phyloP scores from a whole-genome alignment of 2,113 vertebrate genomes.

The Heterotis niloticus region DNA sequence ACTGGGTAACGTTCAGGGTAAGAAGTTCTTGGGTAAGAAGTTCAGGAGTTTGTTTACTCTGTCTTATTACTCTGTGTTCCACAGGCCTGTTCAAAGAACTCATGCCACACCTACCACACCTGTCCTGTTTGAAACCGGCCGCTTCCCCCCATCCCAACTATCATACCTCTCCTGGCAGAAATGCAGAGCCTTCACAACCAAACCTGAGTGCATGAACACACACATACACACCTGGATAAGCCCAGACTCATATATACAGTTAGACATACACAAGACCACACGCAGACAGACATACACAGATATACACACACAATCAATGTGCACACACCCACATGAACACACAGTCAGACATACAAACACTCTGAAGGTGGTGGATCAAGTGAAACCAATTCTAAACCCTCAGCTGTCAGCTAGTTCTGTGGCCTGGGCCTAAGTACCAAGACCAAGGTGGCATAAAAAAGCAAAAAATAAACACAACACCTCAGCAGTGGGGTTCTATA shows the following conservation, averaged over 20 bases:
- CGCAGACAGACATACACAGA: conserved; percentile 3
- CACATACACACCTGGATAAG: conserved; percentile 21
- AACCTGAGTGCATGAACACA: conserved; percentile 7
- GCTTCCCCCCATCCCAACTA: too few species aligned
- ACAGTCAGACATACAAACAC: neutral
- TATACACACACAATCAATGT: neutral
- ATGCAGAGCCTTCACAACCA: conserved; percentile 1
- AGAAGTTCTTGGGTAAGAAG: too few species aligned
- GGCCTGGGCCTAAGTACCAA: neutral
- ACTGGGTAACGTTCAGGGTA: neutral
- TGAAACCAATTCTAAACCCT: too few species aligned
- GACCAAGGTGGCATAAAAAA: neutral
- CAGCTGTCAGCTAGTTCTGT: neutral
- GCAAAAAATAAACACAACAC: too few species aligned
- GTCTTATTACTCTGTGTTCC: too few species aligned
- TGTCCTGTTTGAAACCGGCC: too few species aligned
- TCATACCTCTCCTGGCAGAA: neutral
- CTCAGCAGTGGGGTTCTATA: neutral
- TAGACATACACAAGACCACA: neutral
- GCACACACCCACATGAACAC: conserved; percentile 9
- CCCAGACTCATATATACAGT: neutral
- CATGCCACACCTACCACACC: too few species aligned
- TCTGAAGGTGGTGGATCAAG: too few species aligned
- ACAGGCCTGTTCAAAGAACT: too few species aligned
- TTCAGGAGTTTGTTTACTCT: too few species aligned